phyloP scores from a whole-genome alignment of 2,797 vertebrate species.

The Sebastes iracundus region DNA sequence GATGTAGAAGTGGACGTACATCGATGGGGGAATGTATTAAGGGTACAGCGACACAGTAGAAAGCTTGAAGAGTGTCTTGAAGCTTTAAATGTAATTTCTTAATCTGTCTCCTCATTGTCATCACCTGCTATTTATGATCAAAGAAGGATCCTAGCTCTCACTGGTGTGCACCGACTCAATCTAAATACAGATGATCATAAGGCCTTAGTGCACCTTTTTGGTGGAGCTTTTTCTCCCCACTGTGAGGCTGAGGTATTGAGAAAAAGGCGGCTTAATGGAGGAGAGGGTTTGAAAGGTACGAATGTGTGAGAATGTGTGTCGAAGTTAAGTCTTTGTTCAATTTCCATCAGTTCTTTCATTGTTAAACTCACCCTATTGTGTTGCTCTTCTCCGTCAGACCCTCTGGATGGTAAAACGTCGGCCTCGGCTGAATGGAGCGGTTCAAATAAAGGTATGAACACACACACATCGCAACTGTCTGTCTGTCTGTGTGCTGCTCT shows the following conservation, averaged over 20 bases:
- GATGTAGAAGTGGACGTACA: neutral
- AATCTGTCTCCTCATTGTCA: neutral
- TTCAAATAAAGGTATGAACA: conserved; percentile 62
- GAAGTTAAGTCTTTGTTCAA: neutral
- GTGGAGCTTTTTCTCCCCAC: neutral
- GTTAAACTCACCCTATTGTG: neutral
- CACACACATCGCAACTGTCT: neutral
- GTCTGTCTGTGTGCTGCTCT: neutral
- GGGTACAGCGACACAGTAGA: neutral
- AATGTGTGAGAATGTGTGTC: neutral
- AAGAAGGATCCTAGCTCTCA: neutral
- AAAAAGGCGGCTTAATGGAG: neutral
- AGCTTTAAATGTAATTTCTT: neutral
- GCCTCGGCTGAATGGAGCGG: conserved; percentile 79
- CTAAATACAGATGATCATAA: neutral
- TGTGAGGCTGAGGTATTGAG: neutral
- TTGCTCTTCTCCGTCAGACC: conserved; percentile 60
- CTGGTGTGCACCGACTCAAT: neutral
- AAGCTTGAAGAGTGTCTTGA: neutral
- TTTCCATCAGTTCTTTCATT: neutral
- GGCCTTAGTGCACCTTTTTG: neutral
- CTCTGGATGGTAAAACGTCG: conserved; percentile 59
- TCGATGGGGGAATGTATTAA: neutral
- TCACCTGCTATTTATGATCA: neutral
- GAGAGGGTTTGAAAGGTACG: conserved; percentile 1